Evolutionary conservation across 2,113 vertebrate genomes (phyloP), one percentile per base, ranked within the genome.

Genomic region (Mola mola): DNA sequence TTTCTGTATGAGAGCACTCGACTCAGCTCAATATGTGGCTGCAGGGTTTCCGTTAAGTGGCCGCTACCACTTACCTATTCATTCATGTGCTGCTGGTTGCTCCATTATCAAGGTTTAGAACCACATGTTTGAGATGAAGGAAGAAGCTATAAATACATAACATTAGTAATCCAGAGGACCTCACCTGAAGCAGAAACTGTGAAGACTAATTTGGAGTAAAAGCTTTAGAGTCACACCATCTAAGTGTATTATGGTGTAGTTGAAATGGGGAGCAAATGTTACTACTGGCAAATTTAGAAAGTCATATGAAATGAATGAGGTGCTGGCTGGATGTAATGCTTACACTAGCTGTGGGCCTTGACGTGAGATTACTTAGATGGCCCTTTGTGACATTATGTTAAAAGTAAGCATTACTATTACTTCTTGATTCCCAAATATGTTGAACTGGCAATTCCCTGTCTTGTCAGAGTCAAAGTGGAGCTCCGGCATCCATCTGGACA

Each of bases 11-110:
- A 87, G 85, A 82, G 86, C 76, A 79, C 86, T 88, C 61, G 51
- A 85, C 84, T 82, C 80, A 70, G 84, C 74, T 87, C 85, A 59
- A 83, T 87, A 88, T 81, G 84, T 77, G 79, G 82, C 85, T 82
- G 66, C 60, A 79, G 86, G 84, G 78, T 83, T 75, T 71, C 58
- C 22, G 69, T 86, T 88, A 89, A 89, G 87, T 85, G 84, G 85
- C 72, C 62, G 20, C 75, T 58, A 81, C 75, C 79, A 79, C 78
- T 83, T 79, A 78, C 75, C 79, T 75, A 87, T 85, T 81, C 79
- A 86, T 85, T 82, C 78, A 75, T 75, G 78, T 73, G 73, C 61
- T 67, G 49, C 72, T 58, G 57, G 63, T 75, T 36, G 62, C 33
- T 76, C 60, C 79, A 62, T 36, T 51, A 57, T 79, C 76, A 53